Evolutionary conservation across 2,888 invertebrate genomes (phyloP).

Genomic region (Tanaodytes sp.): DNA sequence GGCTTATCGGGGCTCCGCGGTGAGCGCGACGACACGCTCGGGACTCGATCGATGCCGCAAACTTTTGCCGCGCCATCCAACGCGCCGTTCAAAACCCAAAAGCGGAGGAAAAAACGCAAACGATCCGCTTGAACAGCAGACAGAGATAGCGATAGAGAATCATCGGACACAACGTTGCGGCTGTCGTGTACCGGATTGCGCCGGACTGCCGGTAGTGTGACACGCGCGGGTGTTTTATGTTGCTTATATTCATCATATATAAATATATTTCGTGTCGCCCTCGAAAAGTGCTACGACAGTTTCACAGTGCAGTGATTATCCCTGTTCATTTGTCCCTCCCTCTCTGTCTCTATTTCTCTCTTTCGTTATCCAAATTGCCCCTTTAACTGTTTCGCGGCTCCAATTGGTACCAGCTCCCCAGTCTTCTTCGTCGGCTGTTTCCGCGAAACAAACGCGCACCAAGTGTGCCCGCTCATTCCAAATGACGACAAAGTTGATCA

Average conservation of each 20-base stretch:
- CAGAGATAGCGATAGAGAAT: conserved; percentile 14
- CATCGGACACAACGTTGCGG: conserved; percentile 11
- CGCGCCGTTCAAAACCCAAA: conserved; percentile 20
- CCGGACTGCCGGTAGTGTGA: conserved; percentile 43
- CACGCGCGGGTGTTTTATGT: conserved; percentile 30
- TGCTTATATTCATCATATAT: too few species aligned
- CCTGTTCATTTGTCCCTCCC: too few species aligned
- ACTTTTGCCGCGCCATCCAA: conserved; percentile 24
- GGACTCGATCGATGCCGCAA: conserved; percentile 29
- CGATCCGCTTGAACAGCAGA: conserved; percentile 8
- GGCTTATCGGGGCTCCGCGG: conserved; percentile 15
- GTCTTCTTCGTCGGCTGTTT: too few species aligned
- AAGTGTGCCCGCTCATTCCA: background rate
- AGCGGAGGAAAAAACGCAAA: conserved; percentile 20
- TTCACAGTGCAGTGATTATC: conserved; percentile 17
- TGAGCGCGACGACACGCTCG: conserved; percentile 16
- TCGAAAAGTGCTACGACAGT: too few species aligned
- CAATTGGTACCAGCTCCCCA: too few species aligned
- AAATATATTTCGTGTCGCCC: too few species aligned
- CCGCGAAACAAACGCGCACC: too few species aligned
- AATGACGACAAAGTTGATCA: too few species aligned
- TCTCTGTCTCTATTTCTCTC: too few species aligned
- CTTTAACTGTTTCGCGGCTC: too few species aligned
- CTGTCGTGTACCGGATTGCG: too few species aligned
- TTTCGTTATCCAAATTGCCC: too few species aligned